Percentiles rank a stretch among this genome's conserved stretches.
Conservation (phyloP, 1,140 invertebrate genomes). For the Steinernema khuongi region DNA sequence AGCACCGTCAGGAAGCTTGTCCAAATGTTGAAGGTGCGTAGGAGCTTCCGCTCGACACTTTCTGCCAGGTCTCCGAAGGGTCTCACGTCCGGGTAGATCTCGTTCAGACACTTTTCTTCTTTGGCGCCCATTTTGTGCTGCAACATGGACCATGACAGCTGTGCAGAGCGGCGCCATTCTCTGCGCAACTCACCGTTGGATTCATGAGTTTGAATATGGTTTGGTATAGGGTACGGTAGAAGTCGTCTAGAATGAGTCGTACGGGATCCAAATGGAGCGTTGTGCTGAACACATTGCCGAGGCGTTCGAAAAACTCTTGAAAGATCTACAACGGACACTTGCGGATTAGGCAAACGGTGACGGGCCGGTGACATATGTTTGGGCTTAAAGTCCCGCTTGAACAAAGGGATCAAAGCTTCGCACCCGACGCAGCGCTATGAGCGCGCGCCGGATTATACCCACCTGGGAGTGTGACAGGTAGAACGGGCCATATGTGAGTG, state of each 20-base stretch:
- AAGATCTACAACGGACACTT: neutral
- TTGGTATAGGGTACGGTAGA: neutral
- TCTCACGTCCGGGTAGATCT: neutral
- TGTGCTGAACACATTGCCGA: neutral
- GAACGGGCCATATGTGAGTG: slow-evolving; percentile 8
- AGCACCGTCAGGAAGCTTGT: neutral
- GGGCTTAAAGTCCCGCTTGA: neutral
- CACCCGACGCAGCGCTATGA: neutral
- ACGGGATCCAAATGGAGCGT: neutral
- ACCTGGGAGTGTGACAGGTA: slow-evolving; percentile 14
- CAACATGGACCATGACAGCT: neutral
- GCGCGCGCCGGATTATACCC: slow-evolving; percentile 14
- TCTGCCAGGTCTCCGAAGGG: neutral
- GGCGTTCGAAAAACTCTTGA: neutral
- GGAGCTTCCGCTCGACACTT: neutral
- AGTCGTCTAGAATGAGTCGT: slow-evolving; percentile 2
- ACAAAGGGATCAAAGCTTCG: slow-evolving; percentile 13
- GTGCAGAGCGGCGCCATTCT: too few relatives aligned
- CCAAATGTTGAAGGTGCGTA: neutral
- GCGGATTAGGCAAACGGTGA: neutral
- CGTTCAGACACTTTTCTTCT: neutral
- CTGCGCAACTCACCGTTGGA: neutral
- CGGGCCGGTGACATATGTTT: slow-evolving; percentile 12
- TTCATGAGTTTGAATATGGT: neutral
- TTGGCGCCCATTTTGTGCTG: neutral